Percentiles rank a stretch among this genome's conserved stretches.
These are phyloP conservation scores for Lamprotornis superbus DNA, from an alignment of 2,113 vertebrate genomes.

Conservation along the genomic window DNA sequence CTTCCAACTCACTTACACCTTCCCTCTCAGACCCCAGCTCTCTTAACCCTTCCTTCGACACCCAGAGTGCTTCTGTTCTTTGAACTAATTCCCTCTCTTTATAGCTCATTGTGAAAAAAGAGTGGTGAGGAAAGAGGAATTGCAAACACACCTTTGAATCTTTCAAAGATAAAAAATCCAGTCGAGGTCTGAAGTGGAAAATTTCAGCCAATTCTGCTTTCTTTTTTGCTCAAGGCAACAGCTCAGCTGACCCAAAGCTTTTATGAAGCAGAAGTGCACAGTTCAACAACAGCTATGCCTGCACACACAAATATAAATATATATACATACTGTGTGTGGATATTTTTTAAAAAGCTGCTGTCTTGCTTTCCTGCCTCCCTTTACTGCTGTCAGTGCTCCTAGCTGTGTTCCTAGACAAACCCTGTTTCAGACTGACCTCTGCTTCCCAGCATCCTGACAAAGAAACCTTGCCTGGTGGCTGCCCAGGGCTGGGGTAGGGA, in stretches of 20 bases:
- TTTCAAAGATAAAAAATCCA: background rate
- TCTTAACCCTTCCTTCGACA: background rate
- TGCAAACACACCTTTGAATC: background rate
- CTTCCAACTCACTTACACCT: background rate
- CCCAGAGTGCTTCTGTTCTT: background rate
- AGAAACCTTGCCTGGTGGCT: background rate
- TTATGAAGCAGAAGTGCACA: background rate
- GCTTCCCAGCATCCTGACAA: background rate
- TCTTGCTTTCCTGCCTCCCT: background rate
- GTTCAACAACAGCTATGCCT: background rate
- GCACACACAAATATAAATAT: background rate
- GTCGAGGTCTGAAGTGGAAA: background rate
- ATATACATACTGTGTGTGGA: rapidly evolving
- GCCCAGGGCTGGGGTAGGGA: background rate
- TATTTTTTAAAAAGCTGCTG: background rate
- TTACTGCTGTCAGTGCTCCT: background rate
- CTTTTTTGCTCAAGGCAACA: background rate
- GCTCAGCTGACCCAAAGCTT: background rate
- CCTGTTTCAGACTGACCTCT: background rate
- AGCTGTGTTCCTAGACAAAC: background rate
- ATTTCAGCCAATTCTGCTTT: background rate
- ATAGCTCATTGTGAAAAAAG: background rate
- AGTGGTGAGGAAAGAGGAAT: background rate
- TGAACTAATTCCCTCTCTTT: rapidly evolving
- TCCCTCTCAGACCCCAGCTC: background rate